phyloP scores from a whole-genome alignment of 2,113 vertebrate genomes.

The Poeciliopsis occidentalis region DNA sequence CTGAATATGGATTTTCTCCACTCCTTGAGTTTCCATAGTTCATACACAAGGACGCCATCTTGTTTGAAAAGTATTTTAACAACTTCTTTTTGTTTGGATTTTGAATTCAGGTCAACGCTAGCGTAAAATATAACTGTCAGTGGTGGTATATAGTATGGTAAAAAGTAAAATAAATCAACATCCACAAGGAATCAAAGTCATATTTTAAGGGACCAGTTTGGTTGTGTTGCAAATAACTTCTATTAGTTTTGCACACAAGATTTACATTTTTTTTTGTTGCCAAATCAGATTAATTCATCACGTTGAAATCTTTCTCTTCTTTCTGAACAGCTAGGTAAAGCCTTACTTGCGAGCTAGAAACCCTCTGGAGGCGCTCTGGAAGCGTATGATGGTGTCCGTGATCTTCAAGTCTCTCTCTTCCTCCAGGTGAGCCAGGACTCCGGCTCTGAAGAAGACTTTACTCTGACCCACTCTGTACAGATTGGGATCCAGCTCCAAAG shows the following conservation, averaged over 20 bases:
- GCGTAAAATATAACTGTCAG: too few species aligned
- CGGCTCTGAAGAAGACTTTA: conserved; percentile 93
- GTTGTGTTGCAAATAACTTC: background rate
- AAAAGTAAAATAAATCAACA: background rate
- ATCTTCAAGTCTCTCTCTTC: conserved; percentile 93
- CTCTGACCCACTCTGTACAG: conserved; percentile 91
- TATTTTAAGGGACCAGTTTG: background rate
- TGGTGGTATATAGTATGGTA: background rate
- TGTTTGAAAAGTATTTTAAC: too few species aligned
- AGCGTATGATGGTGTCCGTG: conserved; percentile 91
- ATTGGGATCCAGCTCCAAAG: conserved; percentile 88
- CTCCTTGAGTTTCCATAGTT: too few species aligned
- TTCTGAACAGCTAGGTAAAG: background rate
- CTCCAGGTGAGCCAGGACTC: conserved; percentile 89
- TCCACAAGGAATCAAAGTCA: background rate
- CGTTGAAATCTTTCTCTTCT: background rate
- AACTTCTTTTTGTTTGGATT: too few species aligned
- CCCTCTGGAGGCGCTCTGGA: conserved; percentile 88
- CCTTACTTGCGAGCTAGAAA: conserved; percentile 88
- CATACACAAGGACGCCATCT: too few species aligned
- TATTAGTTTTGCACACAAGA: too few species aligned
- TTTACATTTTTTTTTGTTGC: too few species aligned
- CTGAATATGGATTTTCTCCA: too few species aligned
- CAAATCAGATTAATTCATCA: too few species aligned
- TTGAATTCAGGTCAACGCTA: too few species aligned